A percentile compares a stretch with the other conserved stretches of the same genome.
phyloP scores from a whole-genome alignment of 2,888 invertebrate species.

The Melitaea athalia region DNA sequence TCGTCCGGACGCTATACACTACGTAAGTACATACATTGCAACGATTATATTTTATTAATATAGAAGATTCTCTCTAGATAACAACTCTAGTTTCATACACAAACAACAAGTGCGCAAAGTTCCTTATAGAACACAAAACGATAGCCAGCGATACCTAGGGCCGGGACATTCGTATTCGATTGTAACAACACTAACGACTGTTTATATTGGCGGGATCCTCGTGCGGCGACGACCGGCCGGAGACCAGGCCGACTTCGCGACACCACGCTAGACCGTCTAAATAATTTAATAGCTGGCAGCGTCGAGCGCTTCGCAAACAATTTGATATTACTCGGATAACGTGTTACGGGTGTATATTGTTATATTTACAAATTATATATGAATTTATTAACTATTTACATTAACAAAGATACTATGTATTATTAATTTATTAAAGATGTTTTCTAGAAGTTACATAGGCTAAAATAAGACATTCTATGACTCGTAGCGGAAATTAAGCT shows the following conservation, averaged over 20 bases:
- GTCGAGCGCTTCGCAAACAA: conserved; percentile 69
- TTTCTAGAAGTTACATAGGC: no score
- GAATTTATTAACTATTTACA: background rate
- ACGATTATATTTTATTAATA: no score
- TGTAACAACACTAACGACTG: conserved; percentile 73
- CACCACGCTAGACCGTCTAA: conserved; percentile 76
- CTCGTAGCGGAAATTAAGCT: no score
- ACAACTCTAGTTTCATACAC: background rate
- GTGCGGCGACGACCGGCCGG: conserved; percentile 41
- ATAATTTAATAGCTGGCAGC: conserved; percentile 76
- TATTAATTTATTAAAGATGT: no score
- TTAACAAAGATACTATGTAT: background rate
- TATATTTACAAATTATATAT: background rate
- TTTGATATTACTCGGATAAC: conserved; percentile 18
- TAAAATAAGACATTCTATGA: no score
- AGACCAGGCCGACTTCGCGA: conserved; percentile 63
- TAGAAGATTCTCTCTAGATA: background rate
- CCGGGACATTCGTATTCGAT: conserved; percentile 51
- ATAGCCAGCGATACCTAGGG: conserved; percentile 38
- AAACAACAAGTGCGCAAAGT: conserved; percentile 21
- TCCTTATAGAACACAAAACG: conserved; percentile 33
- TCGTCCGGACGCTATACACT: background rate
- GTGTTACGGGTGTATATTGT: background rate
- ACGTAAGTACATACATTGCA: no score
- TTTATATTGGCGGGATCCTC: conserved; percentile 64